Conservation (phyloP, 2,888 invertebrate genomes). For the Folsomia candida region DNA sequence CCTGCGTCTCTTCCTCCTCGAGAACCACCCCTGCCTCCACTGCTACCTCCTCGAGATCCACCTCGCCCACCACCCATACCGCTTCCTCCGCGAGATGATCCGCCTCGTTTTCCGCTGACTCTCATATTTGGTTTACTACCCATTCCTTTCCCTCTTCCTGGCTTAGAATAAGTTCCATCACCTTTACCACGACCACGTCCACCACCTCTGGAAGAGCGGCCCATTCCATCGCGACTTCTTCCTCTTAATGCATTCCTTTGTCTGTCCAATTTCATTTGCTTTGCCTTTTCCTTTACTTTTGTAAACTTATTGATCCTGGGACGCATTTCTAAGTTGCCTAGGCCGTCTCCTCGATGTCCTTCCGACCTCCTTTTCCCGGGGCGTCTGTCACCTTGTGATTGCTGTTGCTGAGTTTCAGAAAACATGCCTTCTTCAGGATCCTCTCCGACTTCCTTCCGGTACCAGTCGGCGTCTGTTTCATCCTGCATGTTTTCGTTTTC, state of each 20-base stretch:
- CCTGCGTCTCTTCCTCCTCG: background rate
- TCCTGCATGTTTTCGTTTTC: slow-evolving; percentile 58
- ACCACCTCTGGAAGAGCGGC: background rate
- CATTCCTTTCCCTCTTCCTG: slow-evolving; percentile 10
- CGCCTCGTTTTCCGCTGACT: background rate
- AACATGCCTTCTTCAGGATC: slow-evolving; percentile 77
- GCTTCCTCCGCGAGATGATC: background rate
- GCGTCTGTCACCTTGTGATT: background rate
- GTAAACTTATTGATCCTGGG: slow-evolving; percentile 38
- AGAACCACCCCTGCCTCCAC: background rate
- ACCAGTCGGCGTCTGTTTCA: slow-evolving; percentile 75
- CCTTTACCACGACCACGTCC: slow-evolving; percentile 8
- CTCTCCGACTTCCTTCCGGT: slow-evolving; percentile 79
- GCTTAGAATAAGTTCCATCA: slow-evolving; percentile 17
- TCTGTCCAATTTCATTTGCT: slow-evolving; percentile 34
- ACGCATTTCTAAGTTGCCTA: slow-evolving; percentile 9
- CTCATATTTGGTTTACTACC: background rate
- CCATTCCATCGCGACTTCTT: background rate
- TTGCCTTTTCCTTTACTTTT: slow-evolving; percentile 46
- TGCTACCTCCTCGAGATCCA: background rate
- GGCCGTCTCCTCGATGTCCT: background rate
- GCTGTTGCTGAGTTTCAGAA: background rate
- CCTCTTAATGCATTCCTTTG: slow-evolving; percentile 15
- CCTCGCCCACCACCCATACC: background rate
- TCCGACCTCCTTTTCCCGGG: slow-evolving; percentile 3